phyloP scores from a whole-genome alignment of 2,797 vertebrate genomes.

The Sebastes itinus region DNA sequence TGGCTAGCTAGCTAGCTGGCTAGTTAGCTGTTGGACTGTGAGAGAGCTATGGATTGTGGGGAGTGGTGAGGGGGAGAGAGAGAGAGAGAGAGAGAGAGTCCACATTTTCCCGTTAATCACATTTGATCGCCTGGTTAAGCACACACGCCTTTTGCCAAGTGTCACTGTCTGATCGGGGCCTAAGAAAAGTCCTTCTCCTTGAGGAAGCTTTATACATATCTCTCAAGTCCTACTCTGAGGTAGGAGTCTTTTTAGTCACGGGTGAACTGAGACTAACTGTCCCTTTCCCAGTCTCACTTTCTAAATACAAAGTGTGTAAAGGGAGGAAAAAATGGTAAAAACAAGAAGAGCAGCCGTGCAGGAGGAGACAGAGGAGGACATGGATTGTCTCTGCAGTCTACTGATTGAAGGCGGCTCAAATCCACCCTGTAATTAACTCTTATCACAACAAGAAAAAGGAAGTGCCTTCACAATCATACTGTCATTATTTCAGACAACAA shows the following conservation, averaged over 20 bases:
- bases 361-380: slow-evolving; percentile 2
- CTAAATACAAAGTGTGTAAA: background rate
- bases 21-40: no score
- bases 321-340: background rate
- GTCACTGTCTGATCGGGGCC: no score
- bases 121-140: no score
- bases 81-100: no score
- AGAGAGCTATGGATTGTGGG: no score
- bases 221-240: background rate
- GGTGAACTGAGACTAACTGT: background rate
- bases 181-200: background rate
- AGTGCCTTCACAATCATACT: slow-evolving; percentile 43
- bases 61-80: no score
- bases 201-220: background rate
- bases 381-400: slow-evolving; percentile 37
- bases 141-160: no score
- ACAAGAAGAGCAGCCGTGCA: background rate
- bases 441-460: slow-evolving; percentile 43
- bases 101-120: no score
- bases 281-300: background rate
- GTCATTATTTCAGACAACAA: slow-evolving; percentile 39
- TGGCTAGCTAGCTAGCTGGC: no score
- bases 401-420: slow-evolving; percentile 48
- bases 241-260: background rate
- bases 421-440: slow-evolving; percentile 59